phyloP scores from a whole-genome alignment of 1,140 invertebrate genomes.

The Drosophila pallidifrons region DNA sequence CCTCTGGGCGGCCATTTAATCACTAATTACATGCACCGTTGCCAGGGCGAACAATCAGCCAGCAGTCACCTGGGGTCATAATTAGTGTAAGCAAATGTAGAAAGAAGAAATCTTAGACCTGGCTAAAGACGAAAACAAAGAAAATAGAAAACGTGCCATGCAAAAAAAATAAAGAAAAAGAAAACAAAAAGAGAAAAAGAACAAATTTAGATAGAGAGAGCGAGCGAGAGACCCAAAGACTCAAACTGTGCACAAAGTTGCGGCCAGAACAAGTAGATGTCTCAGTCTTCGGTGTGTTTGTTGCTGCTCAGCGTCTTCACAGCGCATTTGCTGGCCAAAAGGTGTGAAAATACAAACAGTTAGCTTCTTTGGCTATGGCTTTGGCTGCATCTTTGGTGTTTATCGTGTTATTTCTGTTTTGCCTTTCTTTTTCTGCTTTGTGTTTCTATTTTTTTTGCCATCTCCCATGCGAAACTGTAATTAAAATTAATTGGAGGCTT shows the following conservation, averaged over 20 bases:
- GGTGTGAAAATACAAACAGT: conserved; percentile 82
- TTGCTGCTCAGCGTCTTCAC: conserved; percentile 47
- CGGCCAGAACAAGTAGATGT: conserved; percentile 56
- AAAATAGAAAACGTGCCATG: conserved; percentile 25
- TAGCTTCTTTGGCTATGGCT: conserved; percentile 46
- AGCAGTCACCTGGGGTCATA: conserved; percentile 76
- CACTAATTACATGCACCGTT: conserved; percentile 79
- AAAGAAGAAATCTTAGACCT: conserved; percentile 69
- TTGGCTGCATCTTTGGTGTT: conserved; percentile 57
- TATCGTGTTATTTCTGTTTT: conserved; percentile 40
- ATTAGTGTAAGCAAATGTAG: conserved; percentile 81
- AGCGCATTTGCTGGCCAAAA: conserved; percentile 76
- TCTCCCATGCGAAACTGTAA: conserved; percentile 65
- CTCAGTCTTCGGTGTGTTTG: conserved; percentile 31
- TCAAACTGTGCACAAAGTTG: conserved; percentile 63
- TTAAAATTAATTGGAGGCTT: conserved; percentile 82
- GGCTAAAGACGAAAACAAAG: conserved; percentile 10
- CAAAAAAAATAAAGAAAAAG: conserved; percentile 5
- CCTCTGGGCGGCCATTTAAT: conserved; percentile 81
- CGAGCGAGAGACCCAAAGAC: conserved; percentile 12
- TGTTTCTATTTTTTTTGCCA: neutral
- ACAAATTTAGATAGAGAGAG: conserved; percentile 17
- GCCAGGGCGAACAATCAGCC: conserved; percentile 51
- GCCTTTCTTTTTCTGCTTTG: conserved; percentile 13
- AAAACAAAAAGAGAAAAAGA: conserved; percentile 8